These are phyloP conservation scores for Strigamia maritima DNA, from an alignment of 2,888 invertebrate genomes.

Conservation along the genomic window DNA sequence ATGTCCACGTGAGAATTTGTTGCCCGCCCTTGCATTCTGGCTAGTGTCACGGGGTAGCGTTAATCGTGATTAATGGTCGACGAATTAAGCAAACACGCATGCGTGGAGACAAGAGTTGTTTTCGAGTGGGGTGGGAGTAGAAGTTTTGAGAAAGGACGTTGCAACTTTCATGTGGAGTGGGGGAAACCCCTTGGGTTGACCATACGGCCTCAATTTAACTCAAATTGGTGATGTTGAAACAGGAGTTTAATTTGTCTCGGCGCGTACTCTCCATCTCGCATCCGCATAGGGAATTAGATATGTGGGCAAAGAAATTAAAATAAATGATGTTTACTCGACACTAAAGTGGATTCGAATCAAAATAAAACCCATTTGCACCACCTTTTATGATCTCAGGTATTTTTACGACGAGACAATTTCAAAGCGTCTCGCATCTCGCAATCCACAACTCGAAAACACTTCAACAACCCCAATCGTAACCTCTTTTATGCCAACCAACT, in stretches of 20 bases:
- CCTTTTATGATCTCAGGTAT: constrained; percentile 25
- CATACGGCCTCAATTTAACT: background rate
- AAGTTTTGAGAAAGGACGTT: background rate
- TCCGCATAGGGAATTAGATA: background rate
- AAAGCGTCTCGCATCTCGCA: background rate
- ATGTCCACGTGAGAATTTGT: constrained; percentile 24
- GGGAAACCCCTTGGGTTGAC: constrained; percentile 19
- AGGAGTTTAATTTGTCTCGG: background rate
- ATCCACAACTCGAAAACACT: background rate
- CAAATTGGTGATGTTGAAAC: background rate
- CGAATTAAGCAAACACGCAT: constrained; percentile 27
- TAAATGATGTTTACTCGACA: constrained; percentile 25
- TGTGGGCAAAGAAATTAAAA: constrained; percentile 4
- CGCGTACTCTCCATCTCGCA: background rate
- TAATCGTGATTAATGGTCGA: constrained; percentile 27
- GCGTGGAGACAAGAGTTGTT: background rate
- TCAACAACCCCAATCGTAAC: background rate
- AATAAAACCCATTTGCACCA: constrained; percentile 13
- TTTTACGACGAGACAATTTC: constrained; percentile 24
- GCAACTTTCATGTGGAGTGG: constrained; percentile 1
- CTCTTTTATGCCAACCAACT: background rate
- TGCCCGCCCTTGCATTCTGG: background rate
- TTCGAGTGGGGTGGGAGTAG: background rate
- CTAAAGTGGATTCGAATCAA: constrained; percentile 27
- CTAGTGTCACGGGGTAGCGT: constrained; percentile 1